phyloP scores from a whole-genome alignment of 2,888 invertebrate species.

The Isoperla grammatica region DNA sequence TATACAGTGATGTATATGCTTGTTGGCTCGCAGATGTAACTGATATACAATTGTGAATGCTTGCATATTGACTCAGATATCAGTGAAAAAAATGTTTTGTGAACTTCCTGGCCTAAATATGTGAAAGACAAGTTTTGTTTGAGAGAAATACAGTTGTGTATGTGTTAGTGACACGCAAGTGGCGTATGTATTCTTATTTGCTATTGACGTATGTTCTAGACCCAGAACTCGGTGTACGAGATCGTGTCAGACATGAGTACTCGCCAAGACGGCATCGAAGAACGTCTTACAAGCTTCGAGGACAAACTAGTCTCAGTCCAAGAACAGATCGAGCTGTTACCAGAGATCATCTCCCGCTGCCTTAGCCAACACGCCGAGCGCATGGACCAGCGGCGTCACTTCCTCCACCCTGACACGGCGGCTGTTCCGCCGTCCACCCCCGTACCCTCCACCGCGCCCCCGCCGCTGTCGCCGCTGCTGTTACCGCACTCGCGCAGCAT shows the following conservation, averaged over 20 bases:
- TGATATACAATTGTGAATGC: too few relatives aligned
- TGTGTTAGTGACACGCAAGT: too few relatives aligned
- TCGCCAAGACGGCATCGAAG: conserved; percentile 89
- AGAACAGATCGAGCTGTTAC: conserved; percentile 79
- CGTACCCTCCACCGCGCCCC: conserved; percentile 46
- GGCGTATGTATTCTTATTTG: too few relatives aligned
- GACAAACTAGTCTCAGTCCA: conserved; percentile 83
- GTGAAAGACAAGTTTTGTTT: too few relatives aligned
- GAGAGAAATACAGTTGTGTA: too few relatives aligned
- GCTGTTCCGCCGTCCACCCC: conserved; percentile 30
- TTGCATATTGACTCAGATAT: too few relatives aligned
- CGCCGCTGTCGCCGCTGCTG: conserved; percentile 41
- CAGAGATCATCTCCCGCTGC: conserved; percentile 65
- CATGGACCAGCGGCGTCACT: conserved; percentile 75
- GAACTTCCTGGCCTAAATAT: too few relatives aligned
- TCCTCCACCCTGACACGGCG: conserved; percentile 82
- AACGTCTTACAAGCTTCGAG: conserved; percentile 87
- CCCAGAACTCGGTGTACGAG: conserved; percentile 96
- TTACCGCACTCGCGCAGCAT: conserved; percentile 51
- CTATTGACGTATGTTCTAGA: conserved; percentile 58
- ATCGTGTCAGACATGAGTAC: conserved; percentile 96
- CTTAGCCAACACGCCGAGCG: conserved; percentile 62
- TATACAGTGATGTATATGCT: too few relatives aligned
- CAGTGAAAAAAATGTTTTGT: too few relatives aligned
- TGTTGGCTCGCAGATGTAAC: too few relatives aligned